Conservation (phyloP, 2,113 vertebrate species). For the Sander vitreus region DNA sequence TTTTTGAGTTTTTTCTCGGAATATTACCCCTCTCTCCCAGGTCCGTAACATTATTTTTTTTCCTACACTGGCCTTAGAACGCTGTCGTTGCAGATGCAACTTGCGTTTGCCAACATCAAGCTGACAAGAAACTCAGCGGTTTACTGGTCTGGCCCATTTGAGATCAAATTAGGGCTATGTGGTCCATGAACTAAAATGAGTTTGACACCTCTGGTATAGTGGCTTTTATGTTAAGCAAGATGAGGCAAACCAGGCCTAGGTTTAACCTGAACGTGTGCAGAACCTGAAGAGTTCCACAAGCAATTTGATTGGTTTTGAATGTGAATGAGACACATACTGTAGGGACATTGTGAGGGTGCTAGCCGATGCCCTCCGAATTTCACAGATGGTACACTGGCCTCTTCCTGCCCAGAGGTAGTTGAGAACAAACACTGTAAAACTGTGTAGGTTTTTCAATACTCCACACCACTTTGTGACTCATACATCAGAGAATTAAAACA, state of each 20-base stretch:
- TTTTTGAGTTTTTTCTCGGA: no score
- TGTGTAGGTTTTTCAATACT: not conserved
- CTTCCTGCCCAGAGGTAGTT: not conserved
- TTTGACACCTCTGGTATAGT: no score
- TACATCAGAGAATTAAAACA: constrained; percentile 10
- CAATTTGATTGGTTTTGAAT: not conserved
- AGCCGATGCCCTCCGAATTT: not conserved
- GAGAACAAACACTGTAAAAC: constrained; percentile 3
- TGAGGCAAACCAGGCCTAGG: not conserved
- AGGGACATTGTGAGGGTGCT: not conserved
- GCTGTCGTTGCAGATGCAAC: no score
- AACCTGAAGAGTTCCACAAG: not conserved
- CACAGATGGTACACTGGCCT: not conserved
- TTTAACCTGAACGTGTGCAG: not conserved
- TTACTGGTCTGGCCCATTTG: no score
- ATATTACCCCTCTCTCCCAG: no score
- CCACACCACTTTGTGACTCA: constrained; percentile 23
- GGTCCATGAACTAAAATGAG: no score
- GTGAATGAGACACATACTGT: not conserved
- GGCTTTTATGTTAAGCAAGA: not conserved
- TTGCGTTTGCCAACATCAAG: no score
- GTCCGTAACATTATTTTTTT: no score
- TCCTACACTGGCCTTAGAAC: no score
- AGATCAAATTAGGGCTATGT: no score
- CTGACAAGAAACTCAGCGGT: no score